Conservation (phyloP, 1,140 invertebrate species). For the Scaptomyza montana region DNA sequence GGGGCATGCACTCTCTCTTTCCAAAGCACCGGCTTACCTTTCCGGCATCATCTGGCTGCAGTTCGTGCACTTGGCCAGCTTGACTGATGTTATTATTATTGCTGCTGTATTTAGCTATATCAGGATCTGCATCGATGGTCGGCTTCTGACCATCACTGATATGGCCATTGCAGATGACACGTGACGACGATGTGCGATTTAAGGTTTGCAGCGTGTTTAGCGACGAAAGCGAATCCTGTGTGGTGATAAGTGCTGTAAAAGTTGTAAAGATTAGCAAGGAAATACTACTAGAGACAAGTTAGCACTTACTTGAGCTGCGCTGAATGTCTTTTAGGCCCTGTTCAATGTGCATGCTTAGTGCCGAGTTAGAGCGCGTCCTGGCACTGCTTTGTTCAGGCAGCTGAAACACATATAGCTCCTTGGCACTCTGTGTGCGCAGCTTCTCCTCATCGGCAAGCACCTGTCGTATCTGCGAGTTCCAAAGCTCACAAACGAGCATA, state of each 20-base stretch:
- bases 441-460: slow-evolving; percentile 83
- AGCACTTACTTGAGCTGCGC: slow-evolving; percentile 67
- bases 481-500: slow-evolving; percentile 89
- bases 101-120: slow-evolving; percentile 47
- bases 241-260: slow-evolving; percentile 57
- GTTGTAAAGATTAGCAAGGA: not conserved
- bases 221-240: slow-evolving; percentile 68
- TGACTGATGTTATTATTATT: slow-evolving; percentile 32
- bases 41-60: slow-evolving; percentile 82
- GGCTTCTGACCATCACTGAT: slow-evolving; percentile 41
- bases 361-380: slow-evolving; percentile 69
- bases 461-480: slow-evolving; percentile 87
- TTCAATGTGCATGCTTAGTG: slow-evolving; percentile 76
- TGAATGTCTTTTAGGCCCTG: slow-evolving; percentile 83
- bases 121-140: slow-evolving; percentile 41
- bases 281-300: accelerated
- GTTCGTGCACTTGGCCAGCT: slow-evolving; percentile 60
- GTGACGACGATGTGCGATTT: slow-evolving; percentile 53
- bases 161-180: slow-evolving; percentile 65
- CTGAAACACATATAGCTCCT: slow-evolving; percentile 82
- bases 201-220: slow-evolving; percentile 64
- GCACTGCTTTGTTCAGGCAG: slow-evolving; percentile 71
- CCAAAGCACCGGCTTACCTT: slow-evolving; percentile 88
- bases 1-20: slow-evolving; percentile 88
- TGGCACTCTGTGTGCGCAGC: slow-evolving; percentile 75